Conservation (phyloP, 2,797 vertebrate species). For the Poeciliopsis presidionis region DNA sequence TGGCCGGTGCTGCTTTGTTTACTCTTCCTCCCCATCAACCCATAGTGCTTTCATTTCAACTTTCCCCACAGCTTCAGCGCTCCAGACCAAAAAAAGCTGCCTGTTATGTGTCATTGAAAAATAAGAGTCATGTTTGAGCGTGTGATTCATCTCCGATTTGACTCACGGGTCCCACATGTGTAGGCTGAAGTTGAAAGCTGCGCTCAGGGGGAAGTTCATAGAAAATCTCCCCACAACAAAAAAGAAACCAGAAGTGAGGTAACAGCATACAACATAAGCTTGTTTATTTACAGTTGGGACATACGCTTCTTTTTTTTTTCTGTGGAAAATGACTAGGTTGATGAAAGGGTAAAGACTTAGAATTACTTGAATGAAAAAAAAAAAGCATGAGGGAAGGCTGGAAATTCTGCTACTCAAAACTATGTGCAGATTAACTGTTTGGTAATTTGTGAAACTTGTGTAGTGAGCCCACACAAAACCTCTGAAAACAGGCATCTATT, state of each 20-base stretch:
- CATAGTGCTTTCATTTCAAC: background rate
- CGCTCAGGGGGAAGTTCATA: slow-evolving; percentile 40
- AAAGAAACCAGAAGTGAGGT: slow-evolving; percentile 58
- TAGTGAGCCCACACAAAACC: slow-evolving; percentile 31
- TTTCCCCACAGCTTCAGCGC: slow-evolving; percentile 15
- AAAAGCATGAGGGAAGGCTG: slow-evolving; percentile 37
- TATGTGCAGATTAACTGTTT: slow-evolving; percentile 52
- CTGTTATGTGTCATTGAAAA: slow-evolving; percentile 67
- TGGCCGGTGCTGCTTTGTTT: slow-evolving; percentile 15
- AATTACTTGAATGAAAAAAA: slow-evolving; percentile 18
- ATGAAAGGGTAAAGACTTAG: slow-evolving; percentile 16
- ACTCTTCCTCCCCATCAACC: background rate
- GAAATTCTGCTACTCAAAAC: slow-evolving; percentile 52
- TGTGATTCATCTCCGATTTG: slow-evolving; percentile 77
- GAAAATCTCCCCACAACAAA: slow-evolving; percentile 31
- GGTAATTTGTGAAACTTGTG: slow-evolving; percentile 61
- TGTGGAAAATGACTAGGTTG: slow-evolving; percentile 7
- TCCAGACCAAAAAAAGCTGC: slow-evolving; percentile 11
- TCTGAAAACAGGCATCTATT: background rate
- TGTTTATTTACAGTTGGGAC: slow-evolving; percentile 66
- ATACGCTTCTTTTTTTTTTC: slow-evolving; percentile 12
- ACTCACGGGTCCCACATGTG: slow-evolving; percentile 68
- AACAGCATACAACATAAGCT: slow-evolving; percentile 33
- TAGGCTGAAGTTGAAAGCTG: slow-evolving; percentile 51
- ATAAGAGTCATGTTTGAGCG: slow-evolving; percentile 46